Evolutionary conservation across 1,140 invertebrate species (phyloP).

Genomic region (Lethocerus indicus): DNA sequence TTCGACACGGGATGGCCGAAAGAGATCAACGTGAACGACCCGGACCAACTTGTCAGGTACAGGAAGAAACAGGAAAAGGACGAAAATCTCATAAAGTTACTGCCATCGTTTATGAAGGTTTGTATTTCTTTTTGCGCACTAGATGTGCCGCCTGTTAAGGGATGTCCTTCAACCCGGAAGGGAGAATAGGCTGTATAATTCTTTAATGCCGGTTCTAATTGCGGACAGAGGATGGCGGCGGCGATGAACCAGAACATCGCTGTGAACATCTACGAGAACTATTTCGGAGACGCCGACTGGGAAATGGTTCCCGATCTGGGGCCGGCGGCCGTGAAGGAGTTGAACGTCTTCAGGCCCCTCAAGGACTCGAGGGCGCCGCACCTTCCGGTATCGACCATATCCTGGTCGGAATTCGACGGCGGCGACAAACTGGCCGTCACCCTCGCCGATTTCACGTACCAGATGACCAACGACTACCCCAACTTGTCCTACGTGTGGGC

Average conservation of each 20-base stretch:
- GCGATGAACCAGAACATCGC: neutral
- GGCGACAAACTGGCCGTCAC: neutral
- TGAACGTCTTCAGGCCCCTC: neutral
- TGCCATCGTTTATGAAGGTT: neutral
- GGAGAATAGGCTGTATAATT: too few relatives aligned
- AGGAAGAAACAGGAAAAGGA: constrained; percentile 8
- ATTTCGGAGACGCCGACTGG: neutral
- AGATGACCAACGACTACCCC: neutral
- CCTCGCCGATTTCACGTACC: neutral
- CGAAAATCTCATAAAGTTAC: constrained; percentile 1
- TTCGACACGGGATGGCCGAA: constrained; percentile 7
- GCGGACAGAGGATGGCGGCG: too few relatives aligned
- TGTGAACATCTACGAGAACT: neutral
- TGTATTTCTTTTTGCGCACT: neutral
- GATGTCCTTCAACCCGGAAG: too few relatives aligned
- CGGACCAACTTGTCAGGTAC: constrained; percentile 7
- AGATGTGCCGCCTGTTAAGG: too few relatives aligned
- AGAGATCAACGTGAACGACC: constrained; percentile 4
- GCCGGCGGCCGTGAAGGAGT: neutral
- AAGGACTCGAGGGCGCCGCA: neutral
- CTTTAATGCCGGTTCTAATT: too few relatives aligned
- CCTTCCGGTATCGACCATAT: neutral
- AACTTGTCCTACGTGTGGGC: neutral
- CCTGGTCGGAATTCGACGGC: neutral
- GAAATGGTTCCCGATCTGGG: neutral